Conservation (phyloP, 1,140 invertebrate genomes). For the Trinorchestia longiramus region DNA sequence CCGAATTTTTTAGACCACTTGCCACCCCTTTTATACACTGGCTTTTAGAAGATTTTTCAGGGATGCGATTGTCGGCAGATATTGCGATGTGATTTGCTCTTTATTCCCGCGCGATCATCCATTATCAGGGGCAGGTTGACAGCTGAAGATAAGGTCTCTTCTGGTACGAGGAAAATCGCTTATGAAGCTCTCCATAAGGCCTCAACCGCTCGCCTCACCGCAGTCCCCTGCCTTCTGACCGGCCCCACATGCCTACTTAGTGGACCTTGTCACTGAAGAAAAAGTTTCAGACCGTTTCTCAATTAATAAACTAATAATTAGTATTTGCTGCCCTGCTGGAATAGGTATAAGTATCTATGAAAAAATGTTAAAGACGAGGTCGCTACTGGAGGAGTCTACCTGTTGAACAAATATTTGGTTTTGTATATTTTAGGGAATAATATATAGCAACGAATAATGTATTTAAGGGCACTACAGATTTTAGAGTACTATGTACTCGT, state of each 20-base stretch:
- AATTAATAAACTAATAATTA: neutral
- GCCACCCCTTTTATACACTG: neutral
- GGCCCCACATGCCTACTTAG: neutral
- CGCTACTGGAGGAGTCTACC: too few species aligned
- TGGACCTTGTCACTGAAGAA: neutral
- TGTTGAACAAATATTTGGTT: too few species aligned
- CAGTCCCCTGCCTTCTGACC: neutral
- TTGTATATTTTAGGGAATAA: too few species aligned
- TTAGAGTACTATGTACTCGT: too few species aligned
- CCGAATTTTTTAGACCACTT: neutral
- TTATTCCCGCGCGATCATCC: slow-evolving; percentile 36
- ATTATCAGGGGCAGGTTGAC: slow-evolving; percentile 7
- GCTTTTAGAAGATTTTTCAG: neutral
- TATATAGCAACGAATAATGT: too few species aligned
- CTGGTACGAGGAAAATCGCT: slow-evolving; percentile 8
- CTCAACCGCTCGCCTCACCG: neutral
- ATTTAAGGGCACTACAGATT: too few species aligned
- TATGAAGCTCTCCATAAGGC: neutral
- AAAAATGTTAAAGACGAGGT: neutral
- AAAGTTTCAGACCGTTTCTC: neutral
- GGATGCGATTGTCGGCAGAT: slow-evolving; percentile 20
- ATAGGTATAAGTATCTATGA: neutral
- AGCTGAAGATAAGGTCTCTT: neutral
- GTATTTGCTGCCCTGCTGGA: neutral
- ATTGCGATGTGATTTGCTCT: slow-evolving; percentile 20